phyloP scores from a whole-genome alignment of 2,797 vertebrate genomes.

The Eutrigla gurnardus region DNA sequence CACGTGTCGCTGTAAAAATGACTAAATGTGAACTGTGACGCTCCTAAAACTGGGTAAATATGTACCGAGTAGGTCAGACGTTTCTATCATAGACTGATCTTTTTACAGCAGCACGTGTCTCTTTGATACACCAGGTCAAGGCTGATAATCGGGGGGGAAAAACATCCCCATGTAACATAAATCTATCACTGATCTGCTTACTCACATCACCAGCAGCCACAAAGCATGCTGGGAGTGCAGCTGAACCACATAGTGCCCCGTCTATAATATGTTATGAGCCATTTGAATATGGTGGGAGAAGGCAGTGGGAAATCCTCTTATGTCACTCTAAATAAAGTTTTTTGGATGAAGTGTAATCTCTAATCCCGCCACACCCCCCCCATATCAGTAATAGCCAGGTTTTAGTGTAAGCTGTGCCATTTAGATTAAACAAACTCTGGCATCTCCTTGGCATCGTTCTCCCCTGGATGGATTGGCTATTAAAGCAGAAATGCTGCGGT shows the following conservation, averaged over 20 bases:
- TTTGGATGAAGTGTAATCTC: constrained; percentile 82
- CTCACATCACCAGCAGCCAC: constrained; percentile 34
- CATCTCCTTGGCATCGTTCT: constrained; percentile 66
- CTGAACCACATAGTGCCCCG: constrained; percentile 29
- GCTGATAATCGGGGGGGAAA: constrained; percentile 47
- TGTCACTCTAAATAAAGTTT: constrained; percentile 83
- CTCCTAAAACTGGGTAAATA: not conserved
- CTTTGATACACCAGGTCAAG: constrained; percentile 46
- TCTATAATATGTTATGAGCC: constrained; percentile 53
- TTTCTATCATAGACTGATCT: constrained; percentile 29
- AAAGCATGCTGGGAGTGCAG: constrained; percentile 17
- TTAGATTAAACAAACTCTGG: constrained; percentile 82
- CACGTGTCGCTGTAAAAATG: not conserved
- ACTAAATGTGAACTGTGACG: not conserved
- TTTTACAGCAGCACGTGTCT: constrained; percentile 32
- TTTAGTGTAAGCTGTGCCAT: constrained; percentile 78
- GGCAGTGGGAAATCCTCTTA: constrained; percentile 78
- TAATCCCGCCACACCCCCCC: constrained; percentile 73
- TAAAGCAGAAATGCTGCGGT: constrained; percentile 41
- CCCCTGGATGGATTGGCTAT: constrained; percentile 60
- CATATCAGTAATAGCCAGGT: constrained; percentile 79
- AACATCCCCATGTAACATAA: constrained; percentile 49
- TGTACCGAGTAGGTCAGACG: constrained; percentile 20
- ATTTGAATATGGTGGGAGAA: constrained; percentile 63
- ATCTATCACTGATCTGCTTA: constrained; percentile 70